Percentiles rank a stretch among this genome's conserved stretches.
Conservation (phyloP, 37 sponge, comb jelly and placozoan genomes). For the Cladorhizidae sp. region DNA sequence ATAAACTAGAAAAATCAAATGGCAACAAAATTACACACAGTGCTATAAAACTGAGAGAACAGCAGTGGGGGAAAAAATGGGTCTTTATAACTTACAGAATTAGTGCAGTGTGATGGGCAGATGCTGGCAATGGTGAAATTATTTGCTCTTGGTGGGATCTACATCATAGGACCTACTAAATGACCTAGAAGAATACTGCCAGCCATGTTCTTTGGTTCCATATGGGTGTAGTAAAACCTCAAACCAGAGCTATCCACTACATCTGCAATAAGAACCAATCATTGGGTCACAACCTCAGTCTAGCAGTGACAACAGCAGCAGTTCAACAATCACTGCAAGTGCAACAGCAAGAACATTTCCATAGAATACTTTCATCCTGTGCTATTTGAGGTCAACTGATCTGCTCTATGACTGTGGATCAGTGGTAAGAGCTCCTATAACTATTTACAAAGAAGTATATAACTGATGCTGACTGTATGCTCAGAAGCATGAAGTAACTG, state of each 20-base stretch:
- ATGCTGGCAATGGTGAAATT: constrained; percentile 24
- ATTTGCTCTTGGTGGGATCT: constrained; percentile 34
- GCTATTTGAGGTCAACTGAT: too few species aligned
- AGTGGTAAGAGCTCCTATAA: too few species aligned
- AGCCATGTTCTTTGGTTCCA: constrained; percentile 27
- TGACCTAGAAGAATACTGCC: constrained; percentile 32
- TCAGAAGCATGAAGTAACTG: too few species aligned
- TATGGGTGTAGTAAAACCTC: constrained; percentile 24
- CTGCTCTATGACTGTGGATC: too few species aligned
- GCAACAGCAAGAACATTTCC: too few species aligned
- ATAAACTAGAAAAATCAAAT: constrained; percentile 11
- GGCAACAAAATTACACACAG: not conserved
- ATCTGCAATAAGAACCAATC: constrained; percentile 25
- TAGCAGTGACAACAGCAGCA: too few species aligned
- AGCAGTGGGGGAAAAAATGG: too few species aligned
- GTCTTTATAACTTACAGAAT: constrained; percentile 2
- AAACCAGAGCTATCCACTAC: constrained; percentile 61
- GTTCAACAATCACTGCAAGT: too few species aligned
- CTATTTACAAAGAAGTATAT: too few species aligned
- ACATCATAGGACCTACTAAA: constrained; percentile 6
- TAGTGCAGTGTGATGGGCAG: constrained; percentile 33
- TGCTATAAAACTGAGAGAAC: not conserved
- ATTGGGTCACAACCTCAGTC: not conserved
- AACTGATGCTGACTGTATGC: too few species aligned
- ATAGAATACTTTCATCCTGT: too few species aligned